Evolutionary conservation across 2,113 vertebrate species (phyloP), one percentile per base, ranked within the genome.

Genomic region (Montifringilla adamsi): DNA sequence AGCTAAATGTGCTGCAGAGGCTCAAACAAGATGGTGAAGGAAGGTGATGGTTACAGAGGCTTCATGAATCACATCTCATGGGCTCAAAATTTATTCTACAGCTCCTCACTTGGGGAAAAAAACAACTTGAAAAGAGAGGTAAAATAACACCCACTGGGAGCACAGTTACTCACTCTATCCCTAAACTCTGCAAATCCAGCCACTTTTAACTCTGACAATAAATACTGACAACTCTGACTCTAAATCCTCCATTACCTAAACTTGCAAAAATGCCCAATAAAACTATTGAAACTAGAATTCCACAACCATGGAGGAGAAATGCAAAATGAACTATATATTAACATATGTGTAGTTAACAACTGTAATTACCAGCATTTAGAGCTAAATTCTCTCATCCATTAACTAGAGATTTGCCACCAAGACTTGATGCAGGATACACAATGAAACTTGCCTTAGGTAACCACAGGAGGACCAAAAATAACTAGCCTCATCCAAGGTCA

Each of bases 391-490:
- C 41, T 70, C 52, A 87, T 79, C 62, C 92, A 75, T 91, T 91
- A 91, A 91, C 84, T 72, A 89, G 81, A 96, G 84, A 96, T 93
- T 95, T 81, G 33, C 19, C 56, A 95, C 43, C 39, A 94, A 87
- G 73, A 87, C 79, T 75, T 75, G 35, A 84, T 79, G 58, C 22
- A 82, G 62, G 52, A 91, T 75, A 72, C 10, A n/a, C 7, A 13
- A 63, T 4, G 9, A 94, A 96, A 95, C 44, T 91, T 95, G 90
- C 90, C 90, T 93, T 89, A 94, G 92, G 93, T 95, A 93, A 72
- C 66, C 92, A 96, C 93, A 95, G 62, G 90, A 96, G 84, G 66
- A 91, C 90, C 18, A 84, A 74, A 94, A 87, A 74, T 84, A 35
- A 46, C 52, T 63, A 96, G 21, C 56, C 84, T 89, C 52, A 91